These are phyloP conservation scores for Callipepla californica DNA, from an alignment of 2,113 vertebrate genomes.

Conservation along the genomic window DNA sequence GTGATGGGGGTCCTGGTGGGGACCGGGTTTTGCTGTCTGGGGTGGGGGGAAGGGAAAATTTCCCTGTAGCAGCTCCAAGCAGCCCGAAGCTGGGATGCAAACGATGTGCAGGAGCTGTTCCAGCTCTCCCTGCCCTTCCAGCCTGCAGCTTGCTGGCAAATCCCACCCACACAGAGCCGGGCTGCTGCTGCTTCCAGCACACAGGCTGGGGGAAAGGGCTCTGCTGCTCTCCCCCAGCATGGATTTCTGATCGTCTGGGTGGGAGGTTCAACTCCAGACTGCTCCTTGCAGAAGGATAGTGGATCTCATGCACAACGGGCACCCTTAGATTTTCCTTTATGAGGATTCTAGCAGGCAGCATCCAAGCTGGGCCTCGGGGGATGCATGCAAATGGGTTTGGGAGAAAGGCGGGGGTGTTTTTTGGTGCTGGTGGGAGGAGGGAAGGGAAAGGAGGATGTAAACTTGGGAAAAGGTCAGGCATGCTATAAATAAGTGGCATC, in stretches of 20 bases:
- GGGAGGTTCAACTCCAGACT: background rate
- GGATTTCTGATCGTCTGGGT: slow-evolving; percentile 21
- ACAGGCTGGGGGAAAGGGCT: background rate
- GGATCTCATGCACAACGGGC: background rate
- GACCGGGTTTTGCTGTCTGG: background rate
- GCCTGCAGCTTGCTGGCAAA: background rate
- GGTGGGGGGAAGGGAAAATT: background rate
- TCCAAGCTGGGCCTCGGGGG: background rate
- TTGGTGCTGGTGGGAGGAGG: slow-evolving; percentile 8
- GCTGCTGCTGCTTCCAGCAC: background rate
- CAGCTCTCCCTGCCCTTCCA: background rate
- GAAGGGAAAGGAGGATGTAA: slow-evolving; percentile 44
- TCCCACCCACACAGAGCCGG: background rate
- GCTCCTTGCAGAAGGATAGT: background rate
- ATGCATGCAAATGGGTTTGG: background rate
- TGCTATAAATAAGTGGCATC: slow-evolving; percentile 68
- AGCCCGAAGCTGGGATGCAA: background rate
- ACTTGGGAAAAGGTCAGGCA: slow-evolving; percentile 56
- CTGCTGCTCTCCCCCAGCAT: slow-evolving; percentile 13
- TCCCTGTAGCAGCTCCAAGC: accelerated
- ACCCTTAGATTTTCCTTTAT: background rate
- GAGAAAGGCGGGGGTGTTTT: background rate
- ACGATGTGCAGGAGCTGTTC: background rate
- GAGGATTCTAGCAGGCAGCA: background rate
- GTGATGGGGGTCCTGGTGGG: accelerated